A percentile compares a stretch with the other conserved stretches of the same genome.
Conservation (phyloP, 2,888 invertebrate genomes). For the Mythimna vitellina region DNA sequence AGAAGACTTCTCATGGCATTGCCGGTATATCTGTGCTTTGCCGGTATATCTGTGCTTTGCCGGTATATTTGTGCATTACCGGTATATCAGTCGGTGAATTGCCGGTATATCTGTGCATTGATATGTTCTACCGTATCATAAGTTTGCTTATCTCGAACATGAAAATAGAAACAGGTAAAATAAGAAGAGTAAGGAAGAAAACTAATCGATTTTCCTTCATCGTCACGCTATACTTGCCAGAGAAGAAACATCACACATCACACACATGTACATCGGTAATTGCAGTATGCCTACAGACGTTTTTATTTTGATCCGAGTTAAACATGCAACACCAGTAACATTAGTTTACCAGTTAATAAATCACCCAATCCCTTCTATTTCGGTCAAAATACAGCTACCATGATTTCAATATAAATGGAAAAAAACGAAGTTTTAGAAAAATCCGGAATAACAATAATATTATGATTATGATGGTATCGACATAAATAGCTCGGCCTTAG, state of each 20-base stretch:
- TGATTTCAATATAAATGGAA: constrained; percentile 28
- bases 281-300: too few relatives aligned
- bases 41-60: background rate
- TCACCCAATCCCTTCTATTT: constrained; percentile 28
- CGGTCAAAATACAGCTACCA: constrained; percentile 15
- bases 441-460: constrained; percentile 60
- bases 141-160: background rate
- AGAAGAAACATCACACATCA: too few relatives aligned
- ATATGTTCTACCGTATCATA: too few relatives aligned
- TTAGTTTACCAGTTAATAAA: constrained; percentile 17
- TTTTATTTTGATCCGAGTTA: background rate
- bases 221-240: too few relatives aligned
- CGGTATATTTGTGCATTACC: background rate
- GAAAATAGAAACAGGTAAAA: background rate
- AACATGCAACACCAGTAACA: constrained; percentile 5
- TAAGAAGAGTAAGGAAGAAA: background rate
- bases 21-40: background rate
- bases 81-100: background rate
- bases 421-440: constrained; percentile 44
- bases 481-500: constrained; percentile 71
- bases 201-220: background rate
- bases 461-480: constrained; percentile 62
- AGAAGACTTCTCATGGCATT: background rate
- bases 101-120: background rate
- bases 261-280: too few relatives aligned